Evolutionary conservation across 2,888 invertebrate species (phyloP).

Genomic region (Trichogramma dendrolimi): DNA sequence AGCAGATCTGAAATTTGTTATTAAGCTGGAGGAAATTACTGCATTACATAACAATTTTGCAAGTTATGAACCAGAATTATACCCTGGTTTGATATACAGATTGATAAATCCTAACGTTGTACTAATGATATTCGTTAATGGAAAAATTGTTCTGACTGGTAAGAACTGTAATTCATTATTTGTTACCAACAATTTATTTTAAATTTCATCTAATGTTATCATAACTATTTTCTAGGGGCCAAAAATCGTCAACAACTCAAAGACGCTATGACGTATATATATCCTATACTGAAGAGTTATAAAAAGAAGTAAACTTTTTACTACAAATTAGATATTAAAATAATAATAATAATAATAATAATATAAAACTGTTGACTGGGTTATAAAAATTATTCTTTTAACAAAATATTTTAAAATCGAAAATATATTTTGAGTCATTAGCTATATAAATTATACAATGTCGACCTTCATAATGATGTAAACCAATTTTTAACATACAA

Average conservation of each 20-base stretch:
- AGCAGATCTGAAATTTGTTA: constrained; percentile 70
- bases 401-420: constrained; percentile 13
- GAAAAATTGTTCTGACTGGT: constrained; percentile 93
- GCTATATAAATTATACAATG: constrained; percentile 16
- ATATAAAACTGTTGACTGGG: constrained; percentile 11
- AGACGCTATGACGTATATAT: constrained; percentile 91
- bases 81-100: constrained; percentile 96
- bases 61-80: constrained; percentile 97
- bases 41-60: constrained; percentile 73
- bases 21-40: constrained; percentile 69
- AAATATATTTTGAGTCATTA: constrained; percentile 28
- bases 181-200: neutral
- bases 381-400: constrained; percentile 20
- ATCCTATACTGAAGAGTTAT: constrained; percentile 91
- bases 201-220: constrained; percentile 1
- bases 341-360: neutral
- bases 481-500: no score
- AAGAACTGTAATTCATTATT: constrained; percentile 19
- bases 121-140: constrained; percentile 95
- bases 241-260: constrained; percentile 87
- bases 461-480: neutral
- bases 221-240: constrained; percentile 63
- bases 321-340: neutral
- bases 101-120: constrained; percentile 96
- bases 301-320: constrained; percentile 64